Conservation (phyloP, 1,140 invertebrate genomes). For the Papilio helenus region DNA sequence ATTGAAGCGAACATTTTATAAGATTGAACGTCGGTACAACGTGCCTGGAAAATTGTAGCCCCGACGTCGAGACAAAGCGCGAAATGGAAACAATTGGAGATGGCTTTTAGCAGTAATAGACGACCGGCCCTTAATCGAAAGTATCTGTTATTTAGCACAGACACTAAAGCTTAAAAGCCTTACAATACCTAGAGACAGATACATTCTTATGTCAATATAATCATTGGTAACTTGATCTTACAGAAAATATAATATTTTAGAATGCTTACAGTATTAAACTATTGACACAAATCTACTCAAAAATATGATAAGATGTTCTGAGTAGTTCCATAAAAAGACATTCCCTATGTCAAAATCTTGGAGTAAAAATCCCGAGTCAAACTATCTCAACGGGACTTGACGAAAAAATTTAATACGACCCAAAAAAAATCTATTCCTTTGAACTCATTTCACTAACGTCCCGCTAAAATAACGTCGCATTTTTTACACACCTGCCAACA, state of each 20-base stretch:
- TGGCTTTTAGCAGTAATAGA: constrained; percentile 20
- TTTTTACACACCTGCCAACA: constrained; percentile 66
- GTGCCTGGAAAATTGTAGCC: constrained; percentile 10
- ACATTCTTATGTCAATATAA: not conserved
- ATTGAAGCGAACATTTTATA: not conserved
- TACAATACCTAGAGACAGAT: not conserved
- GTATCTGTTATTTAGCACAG: not conserved
- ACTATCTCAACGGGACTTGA: constrained; percentile 42
- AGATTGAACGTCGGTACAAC: constrained; percentile 1
- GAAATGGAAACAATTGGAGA: constrained; percentile 18
- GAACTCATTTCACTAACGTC: constrained; percentile 55
- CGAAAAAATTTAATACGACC: constrained; percentile 43
- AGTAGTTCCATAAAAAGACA: not conserved
- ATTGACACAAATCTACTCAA: not conserved
- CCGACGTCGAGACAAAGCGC: not conserved
- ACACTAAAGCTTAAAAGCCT: constrained; percentile 1
- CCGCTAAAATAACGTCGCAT: constrained; percentile 52
- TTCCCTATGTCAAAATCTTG: not conserved
- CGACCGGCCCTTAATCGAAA: constrained; percentile 3
- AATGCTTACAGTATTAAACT: not conserved
- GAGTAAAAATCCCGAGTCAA: constrained; percentile 21
- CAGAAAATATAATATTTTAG: too few relatives aligned
- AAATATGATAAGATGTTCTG: not conserved
- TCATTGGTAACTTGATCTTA: not conserved
- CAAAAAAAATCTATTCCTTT: constrained; percentile 41